Percentiles rank a stretch among this genome's conserved stretches.
These are phyloP conservation scores for Merodon equestris DNA, from an alignment of 2,888 invertebrate genomes.

Conservation along the genomic window DNA sequence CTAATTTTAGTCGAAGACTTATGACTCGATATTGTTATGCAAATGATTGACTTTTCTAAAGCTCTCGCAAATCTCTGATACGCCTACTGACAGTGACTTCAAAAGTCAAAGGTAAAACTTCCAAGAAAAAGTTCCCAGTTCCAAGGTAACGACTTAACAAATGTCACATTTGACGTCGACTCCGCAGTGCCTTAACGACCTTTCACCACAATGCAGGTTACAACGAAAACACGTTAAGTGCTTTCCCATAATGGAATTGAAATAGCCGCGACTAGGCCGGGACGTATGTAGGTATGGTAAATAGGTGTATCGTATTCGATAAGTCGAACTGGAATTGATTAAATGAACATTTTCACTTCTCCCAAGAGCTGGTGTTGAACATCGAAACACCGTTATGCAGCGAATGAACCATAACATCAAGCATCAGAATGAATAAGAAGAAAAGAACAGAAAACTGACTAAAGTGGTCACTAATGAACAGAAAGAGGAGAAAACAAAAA, in stretches of 20 bases:
- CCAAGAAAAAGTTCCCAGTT: too few relatives aligned
- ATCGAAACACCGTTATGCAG: constrained; percentile 12
- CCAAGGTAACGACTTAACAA: too few relatives aligned
- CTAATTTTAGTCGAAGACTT: too few relatives aligned
- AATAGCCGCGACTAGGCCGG: background rate
- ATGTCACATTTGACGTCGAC: too few relatives aligned
- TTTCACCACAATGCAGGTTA: background rate
- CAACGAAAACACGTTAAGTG: constrained; percentile 19
- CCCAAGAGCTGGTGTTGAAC: background rate
- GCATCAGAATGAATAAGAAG: constrained; percentile 8
- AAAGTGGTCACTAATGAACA: background rate
- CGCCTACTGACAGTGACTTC: too few relatives aligned
- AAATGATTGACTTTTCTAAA: too few relatives aligned
- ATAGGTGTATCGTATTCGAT: constrained; percentile 3
- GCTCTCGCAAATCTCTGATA: too few relatives aligned
- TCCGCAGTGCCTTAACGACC: too few relatives aligned
- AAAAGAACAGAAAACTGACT: constrained; percentile 2
- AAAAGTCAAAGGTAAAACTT: too few relatives aligned
- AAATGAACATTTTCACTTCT: constrained; percentile 24
- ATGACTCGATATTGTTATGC: too few relatives aligned
- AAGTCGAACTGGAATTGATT: constrained; percentile 32
- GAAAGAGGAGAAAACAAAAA: constrained; percentile 1
- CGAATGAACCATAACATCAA: constrained; percentile 23
- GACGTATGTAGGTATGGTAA: too few relatives aligned
- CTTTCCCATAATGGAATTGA: constrained; percentile 17